Base-by-base conservation (phyloP, 2,888 invertebrate species). In the Xanthia icteritia region DNA sequence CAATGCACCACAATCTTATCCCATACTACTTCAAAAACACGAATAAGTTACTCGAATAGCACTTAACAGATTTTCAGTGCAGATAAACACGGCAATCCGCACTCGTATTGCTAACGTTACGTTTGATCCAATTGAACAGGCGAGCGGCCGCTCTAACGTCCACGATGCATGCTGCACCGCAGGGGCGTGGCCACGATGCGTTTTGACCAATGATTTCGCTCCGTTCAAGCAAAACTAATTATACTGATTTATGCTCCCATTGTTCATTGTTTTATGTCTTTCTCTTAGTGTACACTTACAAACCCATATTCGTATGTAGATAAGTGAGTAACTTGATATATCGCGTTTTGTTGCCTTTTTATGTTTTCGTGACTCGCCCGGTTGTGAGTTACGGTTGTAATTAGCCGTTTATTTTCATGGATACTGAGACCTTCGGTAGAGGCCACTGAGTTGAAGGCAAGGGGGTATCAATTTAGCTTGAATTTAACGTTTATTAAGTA, bases 161-260 rank as follows among this genome's bases (percentile, higher is more conserved):
- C 86, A 84, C 92, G 90, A 77, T 88, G 88, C 87, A 77, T 79
- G 79, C 80, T 85, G 89, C 89, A 85, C 81, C 91, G 92, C 94
- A 95, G 96, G 97, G 97, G 97, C 97, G 97, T 97, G 96, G 97
- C 92, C 94, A 56, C 93, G 93, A 88, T 94, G 94, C 96, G 94
- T 96, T 96, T 97, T 97, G 97, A 97, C 97, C 97, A 97, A 97
- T 97, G 97, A 97, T 95, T 97, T 94, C 94, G 95, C 97, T 96
- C 95, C 96, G 96, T 95, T 94, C 94, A 92, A 92, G 94, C 96
- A 97, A 97, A 98, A 98, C 98, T 98, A 98, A 98, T 98, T 98
- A 98, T 98, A 98, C 98, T 98, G 98, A 98, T 98, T 98, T 98
- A 98, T 98, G 98, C 98, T 97, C 97, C 98, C 98, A 98, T 98